phyloP scores from a whole-genome alignment of 2,797 vertebrate species.

The Anguilla pacifica region DNA sequence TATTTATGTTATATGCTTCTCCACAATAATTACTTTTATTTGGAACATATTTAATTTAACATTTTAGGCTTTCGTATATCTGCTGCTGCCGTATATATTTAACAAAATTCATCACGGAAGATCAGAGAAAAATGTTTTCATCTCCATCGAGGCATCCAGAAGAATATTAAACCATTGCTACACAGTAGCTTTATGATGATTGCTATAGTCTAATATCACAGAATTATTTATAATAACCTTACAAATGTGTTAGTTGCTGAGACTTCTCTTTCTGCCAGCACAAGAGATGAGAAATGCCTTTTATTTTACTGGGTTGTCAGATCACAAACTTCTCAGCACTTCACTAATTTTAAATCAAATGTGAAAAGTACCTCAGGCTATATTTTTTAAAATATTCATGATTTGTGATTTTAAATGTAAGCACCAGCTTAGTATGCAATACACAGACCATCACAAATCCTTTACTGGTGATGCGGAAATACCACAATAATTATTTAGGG shows the following conservation, averaged over 20 bases:
- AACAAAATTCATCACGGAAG: background rate
- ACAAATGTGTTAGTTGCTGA: background rate
- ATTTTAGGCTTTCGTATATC: background rate
- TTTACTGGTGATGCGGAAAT: conserved; percentile 56
- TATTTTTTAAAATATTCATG: conserved; percentile 20
- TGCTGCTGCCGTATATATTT: background rate
- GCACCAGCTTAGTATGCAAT: conserved; percentile 26
- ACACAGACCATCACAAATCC: conserved; percentile 46
- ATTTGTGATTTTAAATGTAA: conserved; percentile 26
- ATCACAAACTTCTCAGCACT: conserved; percentile 4
- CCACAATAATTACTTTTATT: background rate
- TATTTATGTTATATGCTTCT: conserved; percentile 36
- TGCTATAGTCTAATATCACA: background rate
- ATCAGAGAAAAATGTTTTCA: background rate
- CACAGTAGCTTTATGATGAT: background rate
- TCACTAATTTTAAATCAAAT: conserved; percentile 18
- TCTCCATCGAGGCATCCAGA: background rate
- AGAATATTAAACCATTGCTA: background rate
- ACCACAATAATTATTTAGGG: conserved; percentile 55
- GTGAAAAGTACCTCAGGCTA: conserved; percentile 12
- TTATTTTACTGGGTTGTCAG: conserved; percentile 20
- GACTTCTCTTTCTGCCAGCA: conserved; percentile 6
- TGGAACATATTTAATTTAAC: background rate
- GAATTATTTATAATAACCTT: background rate
- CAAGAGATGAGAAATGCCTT: conserved; percentile 7